Conservation (phyloP, 2,113 vertebrate genomes). For the rabbit (Oryctolagus cuniculus) region mOryCun1.1 NC_091433.1:173723001-173723500, state of each 20-base stretch:
- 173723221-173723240: background rate
- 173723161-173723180: background rate
- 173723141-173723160: background rate
- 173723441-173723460: too few species aligned
- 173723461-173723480: background rate
- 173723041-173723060: background rate
- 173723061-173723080: background rate
- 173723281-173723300: background rate
- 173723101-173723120: background rate
- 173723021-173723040: slow-evolving; percentile 33
- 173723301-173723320: background rate
- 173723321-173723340: background rate
- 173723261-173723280: background rate
- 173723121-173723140: background rate
- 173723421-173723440: too few species aligned
- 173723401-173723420: background rate
- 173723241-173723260: background rate
- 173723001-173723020: background rate
- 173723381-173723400: background rate
- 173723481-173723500: background rate
- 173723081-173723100: background rate
- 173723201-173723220: background rate
- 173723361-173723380: background rate
- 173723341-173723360: background rate
- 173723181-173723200: background rate